Evolutionary conservation across 2,113 vertebrate species (phyloP).

Genomic region (Eubucco bourcierii): DNA sequence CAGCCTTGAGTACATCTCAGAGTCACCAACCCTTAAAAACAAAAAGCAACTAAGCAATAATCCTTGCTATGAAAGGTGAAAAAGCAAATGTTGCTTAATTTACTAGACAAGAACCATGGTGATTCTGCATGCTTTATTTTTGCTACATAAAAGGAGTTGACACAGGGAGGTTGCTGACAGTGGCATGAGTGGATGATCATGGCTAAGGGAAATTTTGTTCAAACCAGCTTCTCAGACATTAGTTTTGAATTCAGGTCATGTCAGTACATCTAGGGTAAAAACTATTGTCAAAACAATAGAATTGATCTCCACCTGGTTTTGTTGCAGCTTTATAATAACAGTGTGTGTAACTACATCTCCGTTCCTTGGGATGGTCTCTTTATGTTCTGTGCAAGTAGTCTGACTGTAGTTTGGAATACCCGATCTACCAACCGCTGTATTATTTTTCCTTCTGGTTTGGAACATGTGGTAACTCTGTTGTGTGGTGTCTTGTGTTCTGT

Average conservation of each 20-base stretch:
- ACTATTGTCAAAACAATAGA: not conserved
- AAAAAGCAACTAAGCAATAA: not conserved
- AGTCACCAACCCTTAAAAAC: not conserved
- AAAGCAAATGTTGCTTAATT: not conserved
- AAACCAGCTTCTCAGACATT: not conserved
- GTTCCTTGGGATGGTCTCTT: not conserved
- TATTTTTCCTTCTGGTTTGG: not conserved
- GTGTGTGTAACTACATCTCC: not conserved
- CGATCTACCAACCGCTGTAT: not conserved
- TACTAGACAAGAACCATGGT: not conserved
- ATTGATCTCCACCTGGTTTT: not conserved
- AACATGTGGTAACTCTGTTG: not conserved
- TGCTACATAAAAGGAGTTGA: not conserved
- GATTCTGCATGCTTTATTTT: not conserved
- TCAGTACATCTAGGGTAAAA: not conserved
- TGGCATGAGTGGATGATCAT: not conserved
- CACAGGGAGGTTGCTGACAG: not conserved
- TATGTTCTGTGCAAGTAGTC: fast-evolving
- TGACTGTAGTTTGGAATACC: not conserved
- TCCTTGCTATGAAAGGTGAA: not conserved
- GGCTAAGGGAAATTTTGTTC: not conserved
- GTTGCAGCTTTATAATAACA: not conserved
- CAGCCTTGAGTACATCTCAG: not conserved
- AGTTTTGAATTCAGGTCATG: not conserved
- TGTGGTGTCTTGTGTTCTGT: not conserved